Evolutionary conservation across 2,888 invertebrate species (phyloP), one percentile per base, ranked within the genome.

Genomic region (Cotesia congregata): DNA sequence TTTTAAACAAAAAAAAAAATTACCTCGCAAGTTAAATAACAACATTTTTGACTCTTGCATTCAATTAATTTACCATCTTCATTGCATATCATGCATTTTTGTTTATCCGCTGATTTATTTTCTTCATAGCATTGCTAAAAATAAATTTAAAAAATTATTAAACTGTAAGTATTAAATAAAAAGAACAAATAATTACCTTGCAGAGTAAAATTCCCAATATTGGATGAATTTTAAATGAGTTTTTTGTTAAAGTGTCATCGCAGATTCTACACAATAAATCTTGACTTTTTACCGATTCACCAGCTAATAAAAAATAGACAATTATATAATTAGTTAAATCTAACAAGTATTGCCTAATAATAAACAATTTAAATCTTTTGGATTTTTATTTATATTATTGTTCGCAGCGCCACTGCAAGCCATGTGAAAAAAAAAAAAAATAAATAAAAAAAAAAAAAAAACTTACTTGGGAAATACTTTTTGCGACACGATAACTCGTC

Each of bases 381-480:
- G 3, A n/a, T 15, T 6, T 20, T 3, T 50, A 50, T 50, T 50
- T 50, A 50, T 50, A 50, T 1, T 12, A 12, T 50, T 12, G 7
- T 12, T 12, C 12, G 50, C 50, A 50, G 50, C 50, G 50, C 50
- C 50, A 50, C 50, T 50, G 38, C 15, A 15, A 6, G 40, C 15
- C n/a, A n/a, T 67, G 12, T 15, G 40, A 7, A 15, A 17, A n/a
- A 71, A 60, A 71, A 61, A 60, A 71, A 15, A 72, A 6, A 40
- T 62, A 39, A 62, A 3, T 38, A 15, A 41, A 39, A 72, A 17
- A 17, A 62, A 62, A n/a, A 38, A 39, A 72, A 72, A 9, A 39
- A 12, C 59, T 61, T 60, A 72, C 71, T 40, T 5, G 60, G 71
- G 17, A 7, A 72, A 39, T 61, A 39, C 39, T 72, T n/a, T 40